A percentile compares a stretch with the other conserved stretches of the same genome.
Evolutionary conservation across 1,140 invertebrate genomes (phyloP).

Genomic region (Drosophila miranda): DNA sequence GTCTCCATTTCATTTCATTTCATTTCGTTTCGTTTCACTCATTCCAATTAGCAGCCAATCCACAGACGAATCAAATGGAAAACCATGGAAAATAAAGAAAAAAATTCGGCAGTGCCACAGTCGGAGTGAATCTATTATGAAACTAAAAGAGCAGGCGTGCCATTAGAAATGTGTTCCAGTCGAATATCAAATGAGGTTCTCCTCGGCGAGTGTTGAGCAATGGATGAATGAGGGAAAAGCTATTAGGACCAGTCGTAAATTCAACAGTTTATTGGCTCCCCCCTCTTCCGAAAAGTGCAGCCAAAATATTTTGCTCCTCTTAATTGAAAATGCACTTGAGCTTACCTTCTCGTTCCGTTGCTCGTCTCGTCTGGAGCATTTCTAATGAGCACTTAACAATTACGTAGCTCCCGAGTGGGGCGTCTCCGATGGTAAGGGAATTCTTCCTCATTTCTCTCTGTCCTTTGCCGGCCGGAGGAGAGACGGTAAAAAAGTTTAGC

Average conservation of each 20-base stretch:
- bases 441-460: conserved; percentile 8
- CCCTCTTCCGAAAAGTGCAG: conserved; percentile 41
- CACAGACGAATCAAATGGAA: too few species aligned
- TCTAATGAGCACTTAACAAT: conserved; percentile 80
- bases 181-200: conserved; percentile 51
- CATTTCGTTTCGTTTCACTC: too few species aligned
- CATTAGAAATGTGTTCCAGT: conserved; percentile 19
- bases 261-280: conserved; percentile 70
- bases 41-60: too few species aligned
- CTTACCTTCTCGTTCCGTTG: background rate
- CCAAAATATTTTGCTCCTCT: conserved; percentile 70
- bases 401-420: conserved; percentile 54
- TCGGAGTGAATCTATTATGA: background rate
- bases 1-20: too few species aligned
- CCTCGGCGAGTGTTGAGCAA: conserved; percentile 34
- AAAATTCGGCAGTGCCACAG: background rate
- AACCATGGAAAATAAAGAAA: background rate
- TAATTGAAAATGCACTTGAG: conserved; percentile 78
- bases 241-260: conserved; percentile 69
- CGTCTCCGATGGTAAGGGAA: conserved; percentile 6
- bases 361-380: conserved; percentile 56
- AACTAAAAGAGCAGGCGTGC: background rate
- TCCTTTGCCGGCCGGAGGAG: background rate
- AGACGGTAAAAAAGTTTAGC: conserved; percentile 42
- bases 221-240: conserved; percentile 66